Percentiles rank a stretch among this genome's conserved stretches.
These are phyloP conservation scores for Tetragonisca angustula DNA, from an alignment of 2,888 invertebrate species.

Conservation along the genomic window DNA sequence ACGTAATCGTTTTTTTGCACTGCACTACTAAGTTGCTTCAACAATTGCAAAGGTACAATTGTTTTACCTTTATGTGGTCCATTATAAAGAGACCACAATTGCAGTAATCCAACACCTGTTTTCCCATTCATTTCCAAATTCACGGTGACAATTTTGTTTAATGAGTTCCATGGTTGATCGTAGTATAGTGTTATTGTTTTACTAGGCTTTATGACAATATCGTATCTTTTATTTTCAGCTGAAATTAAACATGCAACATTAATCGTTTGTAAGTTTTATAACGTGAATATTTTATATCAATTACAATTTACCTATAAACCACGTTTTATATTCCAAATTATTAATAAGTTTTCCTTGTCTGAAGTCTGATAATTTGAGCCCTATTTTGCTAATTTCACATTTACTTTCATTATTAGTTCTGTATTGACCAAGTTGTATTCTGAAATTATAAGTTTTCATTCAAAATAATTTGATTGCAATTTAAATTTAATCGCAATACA, in stretches of 20 bases:
- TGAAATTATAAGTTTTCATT: constrained; percentile 72
- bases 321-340: constrained; percentile 33
- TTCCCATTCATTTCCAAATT: constrained; percentile 63
- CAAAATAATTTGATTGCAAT: too few relatives aligned
- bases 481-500: background rate
- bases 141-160: constrained; percentile 66
- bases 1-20: constrained; percentile 78
- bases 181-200: constrained; percentile 67
- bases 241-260: constrained; percentile 23
- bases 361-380: constrained; percentile 85
- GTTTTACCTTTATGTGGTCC: constrained; percentile 63
- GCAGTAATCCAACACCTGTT: constrained; percentile 79
- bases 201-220: constrained; percentile 63
- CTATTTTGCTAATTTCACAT: constrained; percentile 80
- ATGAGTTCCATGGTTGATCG: constrained; percentile 78
- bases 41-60: constrained; percentile 22
- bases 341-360: constrained; percentile 78
- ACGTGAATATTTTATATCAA: background rate
- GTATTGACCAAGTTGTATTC: constrained; percentile 86
- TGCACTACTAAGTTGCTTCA: constrained; percentile 59
- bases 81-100: constrained; percentile 80
- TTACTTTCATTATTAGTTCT: constrained; percentile 84
- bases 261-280: background rate
- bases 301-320: constrained; percentile 51
- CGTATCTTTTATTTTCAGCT: constrained; percentile 71